These are phyloP conservation scores for Linepithema humile DNA, from an alignment of 1,140 invertebrate genomes.

Conservation along the genomic window DNA sequence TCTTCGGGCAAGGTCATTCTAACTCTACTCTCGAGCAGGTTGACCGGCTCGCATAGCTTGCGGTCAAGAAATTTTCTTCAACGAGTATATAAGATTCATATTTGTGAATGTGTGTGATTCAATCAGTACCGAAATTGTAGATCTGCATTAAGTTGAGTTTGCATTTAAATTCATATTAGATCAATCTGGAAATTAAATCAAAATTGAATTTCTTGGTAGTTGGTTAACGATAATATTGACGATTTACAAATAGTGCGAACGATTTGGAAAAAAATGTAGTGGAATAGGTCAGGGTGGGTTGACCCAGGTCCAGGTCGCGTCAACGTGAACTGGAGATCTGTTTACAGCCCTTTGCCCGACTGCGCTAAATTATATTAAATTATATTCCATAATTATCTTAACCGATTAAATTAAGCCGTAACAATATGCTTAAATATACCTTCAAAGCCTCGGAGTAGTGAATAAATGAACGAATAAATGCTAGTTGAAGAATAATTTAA, in stretches of 20 bases:
- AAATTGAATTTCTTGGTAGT: neutral
- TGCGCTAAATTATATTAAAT: neutral
- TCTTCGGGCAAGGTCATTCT: conserved; percentile 70
- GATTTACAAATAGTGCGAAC: neutral
- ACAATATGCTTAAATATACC: no score
- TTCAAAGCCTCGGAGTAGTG: neutral
- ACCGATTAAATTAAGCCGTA: neutral
- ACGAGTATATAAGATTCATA: neutral
- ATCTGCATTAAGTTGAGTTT: neutral
- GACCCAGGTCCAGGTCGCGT: conserved; percentile 5
- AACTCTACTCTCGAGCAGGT: conserved; percentile 46
- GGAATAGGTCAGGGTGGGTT: conserved; percentile 12
- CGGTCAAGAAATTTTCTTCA: neutral
- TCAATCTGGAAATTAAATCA: neutral
- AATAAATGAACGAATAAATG: neutral
- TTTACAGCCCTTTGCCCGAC: neutral
- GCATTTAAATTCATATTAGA: neutral
- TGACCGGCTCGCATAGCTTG: neutral
- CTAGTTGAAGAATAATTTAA: neutral
- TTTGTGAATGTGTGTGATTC: neutral
- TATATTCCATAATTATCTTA: no score
- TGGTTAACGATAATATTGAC: neutral
- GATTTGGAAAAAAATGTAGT: neutral
- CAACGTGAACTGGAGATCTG: no score
- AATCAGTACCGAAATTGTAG: neutral